phyloP scores from a whole-genome alignment of 2,888 invertebrate species.

The Agrochola macilenta region DNA sequence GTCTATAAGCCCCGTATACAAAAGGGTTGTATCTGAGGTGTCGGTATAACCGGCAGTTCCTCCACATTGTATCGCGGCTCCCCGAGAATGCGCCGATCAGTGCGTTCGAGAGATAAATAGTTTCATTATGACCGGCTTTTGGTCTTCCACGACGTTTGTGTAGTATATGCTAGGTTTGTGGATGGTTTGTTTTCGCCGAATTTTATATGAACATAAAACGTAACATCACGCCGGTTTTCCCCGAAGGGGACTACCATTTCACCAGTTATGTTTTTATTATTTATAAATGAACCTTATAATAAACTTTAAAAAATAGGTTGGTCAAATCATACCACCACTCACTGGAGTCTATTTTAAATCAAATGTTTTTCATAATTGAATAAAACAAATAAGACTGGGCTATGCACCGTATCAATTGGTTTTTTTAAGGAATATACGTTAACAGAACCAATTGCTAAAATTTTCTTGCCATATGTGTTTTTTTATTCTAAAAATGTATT shows the following conservation, averaged over 20 bases:
- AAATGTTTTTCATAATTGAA: neutral
- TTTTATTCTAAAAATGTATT: too few relatives aligned
- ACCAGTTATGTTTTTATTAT: neutral
- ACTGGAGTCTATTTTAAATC: neutral
- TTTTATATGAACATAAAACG: neutral
- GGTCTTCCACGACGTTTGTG: conserved; percentile 76
- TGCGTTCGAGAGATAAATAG: conserved; percentile 86
- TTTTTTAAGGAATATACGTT: neutral
- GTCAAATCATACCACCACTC: neutral
- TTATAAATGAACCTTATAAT: neutral
- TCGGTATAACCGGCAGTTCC: conserved; percentile 59
- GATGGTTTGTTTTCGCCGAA: conserved; percentile 37
- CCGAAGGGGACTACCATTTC: neutral
- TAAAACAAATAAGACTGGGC: neutral
- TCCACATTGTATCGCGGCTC: conserved; percentile 74
- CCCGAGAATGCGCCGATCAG: conserved; percentile 76
- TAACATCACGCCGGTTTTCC: neutral
- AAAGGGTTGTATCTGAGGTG: conserved; percentile 62
- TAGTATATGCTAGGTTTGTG: conserved; percentile 69
- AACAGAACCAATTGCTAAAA: too few relatives aligned
- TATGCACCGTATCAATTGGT: neutral
- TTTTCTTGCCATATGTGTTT: too few relatives aligned
- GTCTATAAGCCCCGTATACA: conserved; percentile 29
- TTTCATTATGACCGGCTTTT: conserved; percentile 86
- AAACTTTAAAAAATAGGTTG: too few relatives aligned